phyloP scores from a whole-genome alignment of 2,113 vertebrate genomes.

The Ranitomeya imitator region DNA sequence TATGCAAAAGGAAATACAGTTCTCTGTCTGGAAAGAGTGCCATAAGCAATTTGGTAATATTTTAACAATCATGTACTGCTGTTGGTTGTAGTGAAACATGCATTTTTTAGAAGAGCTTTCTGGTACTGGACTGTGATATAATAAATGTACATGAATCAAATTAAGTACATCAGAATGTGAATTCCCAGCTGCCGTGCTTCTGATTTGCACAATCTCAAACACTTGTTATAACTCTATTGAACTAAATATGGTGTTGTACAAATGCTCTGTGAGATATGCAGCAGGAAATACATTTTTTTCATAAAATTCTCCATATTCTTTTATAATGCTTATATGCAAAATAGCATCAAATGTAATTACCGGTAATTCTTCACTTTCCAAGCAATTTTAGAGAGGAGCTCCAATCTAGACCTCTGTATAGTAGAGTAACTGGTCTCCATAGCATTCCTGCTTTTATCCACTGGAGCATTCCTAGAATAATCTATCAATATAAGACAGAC shows the following conservation, averaged over 20 bases:
- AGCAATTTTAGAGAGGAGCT: no score
- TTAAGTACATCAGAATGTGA: background rate
- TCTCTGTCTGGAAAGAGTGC: slow-evolving; percentile 1
- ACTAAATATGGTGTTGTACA: background rate
- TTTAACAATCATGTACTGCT: slow-evolving; percentile 5
- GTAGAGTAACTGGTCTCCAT: no score
- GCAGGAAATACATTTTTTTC: background rate
- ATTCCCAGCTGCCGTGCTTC: background rate
- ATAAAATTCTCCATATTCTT: background rate
- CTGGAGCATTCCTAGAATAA: no score
- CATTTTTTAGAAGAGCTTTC: background rate
- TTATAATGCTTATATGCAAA: no score
- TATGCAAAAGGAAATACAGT: background rate
- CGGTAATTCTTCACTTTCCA: no score
- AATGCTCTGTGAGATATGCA: background rate
- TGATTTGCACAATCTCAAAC: background rate
- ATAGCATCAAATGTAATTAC: no score
- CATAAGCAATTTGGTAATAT: background rate
- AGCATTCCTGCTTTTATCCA: no score
- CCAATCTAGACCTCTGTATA: no score
- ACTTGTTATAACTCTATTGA: background rate
- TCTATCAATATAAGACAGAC: no score
- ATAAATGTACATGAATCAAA: background rate
- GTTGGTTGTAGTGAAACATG: background rate
- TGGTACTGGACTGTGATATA: background rate